phyloP scores from a whole-genome alignment of 2,113 vertebrate genomes.

The Apodemus sylvaticus region DNA sequence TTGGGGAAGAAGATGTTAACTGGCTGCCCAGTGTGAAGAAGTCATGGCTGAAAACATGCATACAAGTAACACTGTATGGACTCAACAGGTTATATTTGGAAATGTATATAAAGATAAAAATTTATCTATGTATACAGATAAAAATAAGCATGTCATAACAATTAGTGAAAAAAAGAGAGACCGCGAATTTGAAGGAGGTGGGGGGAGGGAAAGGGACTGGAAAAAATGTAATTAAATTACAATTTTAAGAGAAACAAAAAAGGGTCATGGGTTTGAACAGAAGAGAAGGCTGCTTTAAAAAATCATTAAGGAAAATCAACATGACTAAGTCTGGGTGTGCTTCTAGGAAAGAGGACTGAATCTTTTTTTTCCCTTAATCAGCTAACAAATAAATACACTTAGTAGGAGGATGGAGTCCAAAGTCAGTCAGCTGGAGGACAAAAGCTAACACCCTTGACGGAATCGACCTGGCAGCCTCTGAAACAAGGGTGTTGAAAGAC shows the following conservation, averaged over 20 bases:
- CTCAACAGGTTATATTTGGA: not conserved
- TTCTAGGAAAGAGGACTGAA: not conserved
- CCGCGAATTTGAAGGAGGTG: not conserved
- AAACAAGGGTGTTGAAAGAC: slow-evolving; percentile 51
- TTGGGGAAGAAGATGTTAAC: not conserved
- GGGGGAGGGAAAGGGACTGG: not conserved
- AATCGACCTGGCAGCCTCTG: slow-evolving; percentile 13
- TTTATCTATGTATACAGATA: not conserved
- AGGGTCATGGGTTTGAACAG: not conserved
- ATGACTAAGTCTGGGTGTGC: not conserved
- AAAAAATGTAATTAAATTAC: not conserved
- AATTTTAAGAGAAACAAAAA: not conserved
- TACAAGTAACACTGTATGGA: not conserved
- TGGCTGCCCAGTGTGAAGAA: not conserved
- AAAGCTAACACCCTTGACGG: slow-evolving; percentile 8
- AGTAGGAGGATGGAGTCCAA: slow-evolving; percentile 24
- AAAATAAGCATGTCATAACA: not conserved
- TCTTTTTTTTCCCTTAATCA: slow-evolving; percentile 1
- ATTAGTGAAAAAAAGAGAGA: not conserved
- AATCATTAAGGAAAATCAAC: slow-evolving; percentile 1
- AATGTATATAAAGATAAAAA: not conserved
- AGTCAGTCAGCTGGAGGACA: slow-evolving; percentile 29
- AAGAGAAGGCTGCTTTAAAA: not conserved
- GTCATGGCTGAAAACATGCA: not conserved
- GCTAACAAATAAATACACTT: slow-evolving; percentile 22